phyloP scores from a whole-genome alignment of 2,888 invertebrate genomes.

The Blera fallax region DNA sequence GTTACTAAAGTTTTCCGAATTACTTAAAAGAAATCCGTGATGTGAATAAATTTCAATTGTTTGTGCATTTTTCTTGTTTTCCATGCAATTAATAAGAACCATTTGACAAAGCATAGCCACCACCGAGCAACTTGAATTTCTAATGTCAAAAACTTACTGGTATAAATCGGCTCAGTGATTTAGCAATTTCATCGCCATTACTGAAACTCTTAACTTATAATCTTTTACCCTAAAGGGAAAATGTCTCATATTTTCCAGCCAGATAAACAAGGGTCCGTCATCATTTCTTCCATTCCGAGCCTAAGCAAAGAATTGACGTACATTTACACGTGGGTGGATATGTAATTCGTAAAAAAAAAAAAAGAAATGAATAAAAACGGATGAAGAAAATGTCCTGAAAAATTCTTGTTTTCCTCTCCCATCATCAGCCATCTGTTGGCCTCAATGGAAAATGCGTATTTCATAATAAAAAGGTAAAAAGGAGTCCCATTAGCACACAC shows the following conservation, averaged over 20 bases:
- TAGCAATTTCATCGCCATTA: slow-evolving; percentile 58
- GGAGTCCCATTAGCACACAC: slow-evolving; percentile 45
- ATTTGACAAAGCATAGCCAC: slow-evolving; percentile 20
- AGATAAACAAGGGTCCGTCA: slow-evolving; percentile 47
- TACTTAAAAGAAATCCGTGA: slow-evolving; percentile 37
- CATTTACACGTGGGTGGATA: slow-evolving; percentile 55
- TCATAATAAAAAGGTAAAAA: slow-evolving; percentile 32
- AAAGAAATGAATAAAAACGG: background rate
- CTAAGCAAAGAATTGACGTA: slow-evolving; percentile 23
- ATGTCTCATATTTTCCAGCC: slow-evolving; percentile 51
- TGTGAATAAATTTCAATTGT: slow-evolving; percentile 31
- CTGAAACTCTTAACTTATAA: slow-evolving; percentile 46
- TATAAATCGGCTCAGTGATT: slow-evolving; percentile 56
- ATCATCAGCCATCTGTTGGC: slow-evolving; percentile 39
- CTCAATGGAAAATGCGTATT: slow-evolving; percentile 36
- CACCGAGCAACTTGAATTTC: slow-evolving; percentile 1
- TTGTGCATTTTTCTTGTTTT: slow-evolving; percentile 1
- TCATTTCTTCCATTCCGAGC: slow-evolving; percentile 9
- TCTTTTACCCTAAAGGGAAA: slow-evolving; percentile 6
- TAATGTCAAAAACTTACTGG: background rate
- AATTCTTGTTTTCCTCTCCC: background rate
- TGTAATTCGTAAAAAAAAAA: background rate
- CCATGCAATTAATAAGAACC: slow-evolving; percentile 16
- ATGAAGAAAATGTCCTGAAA: background rate
- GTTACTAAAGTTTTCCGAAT: slow-evolving; percentile 14